phyloP scores from a whole-genome alignment of 2,888 invertebrate genomes.

The Shargacucullia verbasci region DNA sequence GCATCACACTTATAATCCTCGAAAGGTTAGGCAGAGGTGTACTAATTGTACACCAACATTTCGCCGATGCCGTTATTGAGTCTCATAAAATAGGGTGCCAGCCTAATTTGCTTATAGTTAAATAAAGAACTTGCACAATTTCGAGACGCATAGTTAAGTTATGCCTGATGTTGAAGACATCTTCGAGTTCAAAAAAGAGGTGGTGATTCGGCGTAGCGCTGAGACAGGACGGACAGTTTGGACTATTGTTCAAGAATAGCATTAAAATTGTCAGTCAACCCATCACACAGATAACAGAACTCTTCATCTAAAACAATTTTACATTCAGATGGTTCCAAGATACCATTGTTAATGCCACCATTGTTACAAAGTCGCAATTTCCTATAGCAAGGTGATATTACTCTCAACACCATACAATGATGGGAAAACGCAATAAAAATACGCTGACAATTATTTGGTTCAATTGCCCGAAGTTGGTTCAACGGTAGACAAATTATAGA shows the following conservation, averaged over 20 bases:
- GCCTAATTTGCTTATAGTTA: too few species aligned
- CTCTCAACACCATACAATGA: slow-evolving; percentile 61
- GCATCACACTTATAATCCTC: too few species aligned
- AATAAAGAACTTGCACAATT: too few species aligned
- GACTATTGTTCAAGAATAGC: slow-evolving; percentile 16
- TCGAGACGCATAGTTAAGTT: too few species aligned
- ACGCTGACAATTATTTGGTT: slow-evolving; percentile 69
- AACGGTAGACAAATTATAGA: slow-evolving; percentile 56
- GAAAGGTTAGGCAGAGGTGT: too few species aligned
- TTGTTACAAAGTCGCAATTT: slow-evolving; percentile 59
- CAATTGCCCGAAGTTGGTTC: slow-evolving; percentile 65
- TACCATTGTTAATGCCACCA: slow-evolving; percentile 51
- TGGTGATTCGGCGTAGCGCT: too few species aligned
- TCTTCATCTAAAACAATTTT: slow-evolving; percentile 59
- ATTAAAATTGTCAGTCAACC: slow-evolving; percentile 48
- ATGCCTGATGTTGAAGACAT: too few species aligned
- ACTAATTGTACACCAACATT: too few species aligned
- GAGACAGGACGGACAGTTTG: too few species aligned
- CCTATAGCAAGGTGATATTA: slow-evolving; percentile 61
- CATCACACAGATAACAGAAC: slow-evolving; percentile 35
- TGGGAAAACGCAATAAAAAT: slow-evolving; percentile 62
- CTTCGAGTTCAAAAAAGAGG: too few species aligned
- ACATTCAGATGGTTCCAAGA: slow-evolving; percentile 50
- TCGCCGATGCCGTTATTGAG: too few species aligned
- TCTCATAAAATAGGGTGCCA: too few species aligned